phyloP scores from a whole-genome alignment of 2,113 vertebrate species.

The Channa argus region DNA sequence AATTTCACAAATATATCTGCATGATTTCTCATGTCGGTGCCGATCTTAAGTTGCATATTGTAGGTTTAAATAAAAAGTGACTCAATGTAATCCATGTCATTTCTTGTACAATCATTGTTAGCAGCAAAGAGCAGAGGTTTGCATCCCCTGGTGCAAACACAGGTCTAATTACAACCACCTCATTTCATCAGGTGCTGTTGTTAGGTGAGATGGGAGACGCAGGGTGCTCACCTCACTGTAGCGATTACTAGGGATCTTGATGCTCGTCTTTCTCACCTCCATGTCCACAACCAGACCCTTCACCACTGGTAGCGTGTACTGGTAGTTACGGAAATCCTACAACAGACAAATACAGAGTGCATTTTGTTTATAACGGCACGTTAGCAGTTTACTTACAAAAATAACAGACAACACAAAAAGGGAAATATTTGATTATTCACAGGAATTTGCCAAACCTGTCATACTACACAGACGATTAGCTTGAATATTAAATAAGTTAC shows the following conservation, averaged over 20 bases:
- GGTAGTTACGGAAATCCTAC: conserved; percentile 98
- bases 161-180: no score
- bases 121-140: not conserved
- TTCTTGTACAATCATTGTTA: no score
- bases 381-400: not conserved
- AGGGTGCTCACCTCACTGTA: conserved; percentile 91
- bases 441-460: not conserved
- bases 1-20: no score
- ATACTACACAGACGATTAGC: not conserved
- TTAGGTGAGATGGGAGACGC: not conserved
- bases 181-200: not conserved
- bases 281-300: conserved; percentile 96
- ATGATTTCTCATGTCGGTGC: no score
- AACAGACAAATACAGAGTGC: not conserved
- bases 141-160: not conserved
- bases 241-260: conserved; percentile 98
- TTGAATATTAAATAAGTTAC: no score
- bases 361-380: no score
- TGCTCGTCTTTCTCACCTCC: conserved; percentile 98
- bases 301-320: conserved; percentile 95
- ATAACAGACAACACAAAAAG: not conserved
- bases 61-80: no score
- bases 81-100: no score
- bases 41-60: no score
- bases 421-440: no score